These are phyloP conservation scores for Cololabis saira DNA, from an alignment of 2,113 vertebrate genomes.

Conservation along the genomic window DNA sequence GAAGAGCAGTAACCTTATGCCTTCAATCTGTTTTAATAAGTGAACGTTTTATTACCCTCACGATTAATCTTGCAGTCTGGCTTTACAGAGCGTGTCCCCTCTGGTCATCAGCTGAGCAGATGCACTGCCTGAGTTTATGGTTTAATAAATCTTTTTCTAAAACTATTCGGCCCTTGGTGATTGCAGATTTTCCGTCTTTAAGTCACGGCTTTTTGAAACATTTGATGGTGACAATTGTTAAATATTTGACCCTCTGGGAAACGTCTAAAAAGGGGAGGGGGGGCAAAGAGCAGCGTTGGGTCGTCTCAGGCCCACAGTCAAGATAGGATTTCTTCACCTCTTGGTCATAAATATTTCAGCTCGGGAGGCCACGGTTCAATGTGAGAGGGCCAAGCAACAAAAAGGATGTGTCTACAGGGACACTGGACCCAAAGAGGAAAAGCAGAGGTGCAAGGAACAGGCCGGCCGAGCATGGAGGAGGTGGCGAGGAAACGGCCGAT, in stretches of 20 bases:
- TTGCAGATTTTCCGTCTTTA: neutral
- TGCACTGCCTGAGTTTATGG: neutral
- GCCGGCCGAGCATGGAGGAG: conserved; percentile 69
- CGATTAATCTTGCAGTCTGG: too few species aligned
- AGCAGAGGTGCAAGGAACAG: conserved; percentile 3
- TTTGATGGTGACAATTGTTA: neutral
- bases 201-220: neutral
- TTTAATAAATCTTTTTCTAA: neutral
- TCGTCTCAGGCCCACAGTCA: conserved; percentile 22
- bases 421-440: conserved; percentile 22
- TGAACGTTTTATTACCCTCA: too few species aligned
- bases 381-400: conserved; percentile 31
- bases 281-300: conserved; percentile 22
- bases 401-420: conserved; percentile 45
- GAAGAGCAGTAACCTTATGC: conserved; percentile 14
- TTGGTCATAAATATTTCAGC: conserved; percentile 78
- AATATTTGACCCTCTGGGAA: neutral
- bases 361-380: conserved; percentile 18
- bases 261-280: conserved; percentile 1
- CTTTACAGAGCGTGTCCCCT: too few species aligned
- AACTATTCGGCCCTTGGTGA: neutral
- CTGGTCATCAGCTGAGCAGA: neutral
- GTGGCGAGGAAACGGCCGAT: conserved; percentile 73
- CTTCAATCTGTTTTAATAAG: too few species aligned
- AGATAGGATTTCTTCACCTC: conserved; percentile 74